Conservation (phyloP, 2,113 vertebrate genomes). For the Cariama cristata region DNA sequence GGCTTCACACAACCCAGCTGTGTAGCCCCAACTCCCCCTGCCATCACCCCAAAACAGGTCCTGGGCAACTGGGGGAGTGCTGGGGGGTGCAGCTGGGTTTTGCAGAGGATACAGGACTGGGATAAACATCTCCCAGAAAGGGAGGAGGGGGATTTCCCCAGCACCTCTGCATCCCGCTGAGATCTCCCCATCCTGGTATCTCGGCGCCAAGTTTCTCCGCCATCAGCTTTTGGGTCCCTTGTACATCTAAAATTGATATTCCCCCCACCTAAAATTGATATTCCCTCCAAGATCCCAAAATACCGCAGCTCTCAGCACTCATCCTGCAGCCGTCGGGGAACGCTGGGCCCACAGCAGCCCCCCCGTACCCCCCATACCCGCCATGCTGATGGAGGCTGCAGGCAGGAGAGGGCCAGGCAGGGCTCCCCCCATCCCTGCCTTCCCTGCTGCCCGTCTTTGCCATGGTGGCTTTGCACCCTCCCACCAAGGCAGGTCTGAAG, state of each 20-base stretch:
- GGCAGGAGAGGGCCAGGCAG: not conserved
- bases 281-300: not conserved
- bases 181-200: not conserved
- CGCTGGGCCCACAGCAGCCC: not conserved
- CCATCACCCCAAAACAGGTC: not conserved
- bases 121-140: rapidly evolving
- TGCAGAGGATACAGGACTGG: not conserved
- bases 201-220: not conserved
- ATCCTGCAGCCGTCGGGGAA: rapidly evolving
- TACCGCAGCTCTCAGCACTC: not conserved
- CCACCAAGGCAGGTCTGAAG: not conserved
- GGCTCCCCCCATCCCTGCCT: rapidly evolving
- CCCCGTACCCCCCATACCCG: not conserved
- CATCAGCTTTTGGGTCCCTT: not conserved
- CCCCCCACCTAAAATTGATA: rapidly evolving
- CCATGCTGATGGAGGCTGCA: not conserved
- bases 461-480: rapidly evolving
- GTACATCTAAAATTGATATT: rapidly evolving
- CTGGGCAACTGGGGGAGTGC: not conserved
- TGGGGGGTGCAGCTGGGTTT: not conserved
- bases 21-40: too few relatives aligned
- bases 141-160: not conserved
- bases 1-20: not conserved
- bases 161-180: rapidly evolving
- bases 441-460: not conserved